A percentile compares a stretch with the other conserved stretches of the same genome.
phyloP scores from a whole-genome alignment of 2,113 vertebrate species.

The Chloropsis hardwickii region DNA sequence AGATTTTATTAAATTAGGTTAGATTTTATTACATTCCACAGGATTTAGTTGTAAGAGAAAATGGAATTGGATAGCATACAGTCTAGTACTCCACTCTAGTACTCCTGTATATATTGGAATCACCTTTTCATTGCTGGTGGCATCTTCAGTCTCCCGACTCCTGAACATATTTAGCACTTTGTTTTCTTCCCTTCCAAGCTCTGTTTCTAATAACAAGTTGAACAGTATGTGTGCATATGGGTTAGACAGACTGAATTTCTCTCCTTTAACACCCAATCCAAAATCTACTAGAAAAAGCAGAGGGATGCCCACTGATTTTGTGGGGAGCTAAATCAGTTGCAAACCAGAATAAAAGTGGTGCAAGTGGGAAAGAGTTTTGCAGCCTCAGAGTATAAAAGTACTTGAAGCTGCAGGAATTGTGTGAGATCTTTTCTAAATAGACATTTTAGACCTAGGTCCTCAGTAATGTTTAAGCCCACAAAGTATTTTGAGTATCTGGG shows the following conservation, averaged over 20 bases:
- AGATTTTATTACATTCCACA: background rate
- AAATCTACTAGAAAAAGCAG: background rate
- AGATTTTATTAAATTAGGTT: background rate
- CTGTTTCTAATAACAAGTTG: background rate
- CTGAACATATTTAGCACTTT: background rate
- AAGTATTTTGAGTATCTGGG: background rate
- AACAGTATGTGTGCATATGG: background rate
- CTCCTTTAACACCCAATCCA: background rate
- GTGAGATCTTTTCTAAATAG: background rate
- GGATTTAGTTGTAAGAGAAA: background rate
- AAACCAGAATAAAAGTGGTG: background rate
- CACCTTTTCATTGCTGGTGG: background rate
- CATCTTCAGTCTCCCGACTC: background rate
- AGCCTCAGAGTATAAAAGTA: background rate
- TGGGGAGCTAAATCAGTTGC: background rate
- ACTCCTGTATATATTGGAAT: background rate
- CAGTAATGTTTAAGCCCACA: background rate
- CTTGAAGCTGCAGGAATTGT: background rate
- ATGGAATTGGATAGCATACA: background rate
- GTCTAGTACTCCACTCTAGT: background rate
- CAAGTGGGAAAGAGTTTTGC: background rate
- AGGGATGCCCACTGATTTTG: background rate
- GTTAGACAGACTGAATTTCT: background rate
- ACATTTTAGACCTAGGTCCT: background rate
- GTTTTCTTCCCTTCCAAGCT: background rate